A percentile compares a stretch with the other conserved stretches of the same genome.
These are phyloP conservation scores for Tachysurus fulvidraco DNA, from an alignment of 2,113 vertebrate genomes.

Conservation along the genomic window DNA sequence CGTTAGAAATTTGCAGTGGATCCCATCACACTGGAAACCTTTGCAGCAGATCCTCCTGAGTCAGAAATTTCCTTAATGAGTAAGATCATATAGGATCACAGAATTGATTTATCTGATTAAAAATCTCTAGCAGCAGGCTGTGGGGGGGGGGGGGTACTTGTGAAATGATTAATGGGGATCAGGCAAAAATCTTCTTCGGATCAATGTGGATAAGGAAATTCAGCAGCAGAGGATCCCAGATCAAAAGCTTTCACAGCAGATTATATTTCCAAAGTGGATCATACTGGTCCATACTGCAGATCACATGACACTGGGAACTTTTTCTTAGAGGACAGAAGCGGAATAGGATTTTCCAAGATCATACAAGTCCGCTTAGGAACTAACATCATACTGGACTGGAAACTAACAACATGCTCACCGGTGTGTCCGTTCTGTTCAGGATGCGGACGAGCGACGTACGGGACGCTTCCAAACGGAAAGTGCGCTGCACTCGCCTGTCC, in stretches of 20 bases:
- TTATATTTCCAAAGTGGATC: background rate
- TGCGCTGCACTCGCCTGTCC: conserved; percentile 44
- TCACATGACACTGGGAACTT: background rate
- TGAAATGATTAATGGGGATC: background rate
- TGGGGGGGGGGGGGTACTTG: background rate
- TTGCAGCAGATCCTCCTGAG: background rate
- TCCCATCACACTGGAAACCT: background rate
- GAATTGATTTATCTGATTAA: background rate
- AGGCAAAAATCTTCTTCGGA: background rate
- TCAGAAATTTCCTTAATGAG: background rate
- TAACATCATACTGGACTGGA: background rate
- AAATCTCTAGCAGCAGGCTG: background rate
- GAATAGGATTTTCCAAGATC: background rate
- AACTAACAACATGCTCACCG: conserved; percentile 71
- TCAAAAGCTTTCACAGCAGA: background rate
- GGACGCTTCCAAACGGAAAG: conserved; percentile 65
- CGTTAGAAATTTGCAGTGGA: background rate
- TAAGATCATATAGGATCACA: background rate
- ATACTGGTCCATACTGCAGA: background rate
- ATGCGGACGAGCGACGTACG: conserved; percentile 83
- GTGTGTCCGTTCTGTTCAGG: conserved; percentile 80
- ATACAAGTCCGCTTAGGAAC: background rate
- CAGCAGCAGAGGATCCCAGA: background rate
- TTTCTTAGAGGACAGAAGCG: background rate
- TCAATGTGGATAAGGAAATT: background rate